These are phyloP conservation scores for Cremastinae sp. DNA, from an alignment of 2,888 invertebrate genomes.

Conservation along the genomic window DNA sequence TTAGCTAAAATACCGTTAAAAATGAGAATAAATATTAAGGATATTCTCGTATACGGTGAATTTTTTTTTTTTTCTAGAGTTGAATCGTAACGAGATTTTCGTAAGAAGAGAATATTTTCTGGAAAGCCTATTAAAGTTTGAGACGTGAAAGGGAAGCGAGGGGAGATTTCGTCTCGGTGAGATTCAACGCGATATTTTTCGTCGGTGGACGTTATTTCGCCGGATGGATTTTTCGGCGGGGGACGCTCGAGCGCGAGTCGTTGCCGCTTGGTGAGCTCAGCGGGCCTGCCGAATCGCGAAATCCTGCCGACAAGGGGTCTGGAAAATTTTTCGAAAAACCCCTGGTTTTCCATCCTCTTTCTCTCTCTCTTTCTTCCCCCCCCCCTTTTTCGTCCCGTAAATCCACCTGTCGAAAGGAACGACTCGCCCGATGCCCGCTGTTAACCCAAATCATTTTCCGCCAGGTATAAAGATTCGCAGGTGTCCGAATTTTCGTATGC, in stretches of 20 bases:
- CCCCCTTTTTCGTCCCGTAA: neutral
- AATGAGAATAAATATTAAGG: no score
- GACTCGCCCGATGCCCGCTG: constrained; percentile 42
- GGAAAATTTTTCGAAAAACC: constrained; percentile 68
- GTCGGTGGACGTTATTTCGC: constrained; percentile 21
- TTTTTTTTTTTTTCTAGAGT: neutral
- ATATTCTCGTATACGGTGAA: no score
- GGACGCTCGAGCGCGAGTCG: constrained; percentile 26
- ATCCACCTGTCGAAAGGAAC: constrained; percentile 72
- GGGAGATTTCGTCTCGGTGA: constrained; percentile 14
- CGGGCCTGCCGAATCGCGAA: constrained; percentile 72
- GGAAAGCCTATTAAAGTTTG: constrained; percentile 73
- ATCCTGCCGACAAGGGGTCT: constrained; percentile 65
- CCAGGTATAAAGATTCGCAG: constrained; percentile 56
- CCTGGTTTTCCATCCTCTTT: constrained; percentile 30
- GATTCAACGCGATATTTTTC: constrained; percentile 34
- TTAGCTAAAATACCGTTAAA: no score
- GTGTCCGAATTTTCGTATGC: constrained; percentile 47
- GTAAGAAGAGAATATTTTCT: constrained; percentile 61
- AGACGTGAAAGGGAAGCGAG: constrained; percentile 50
- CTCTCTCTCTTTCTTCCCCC: constrained; percentile 43
- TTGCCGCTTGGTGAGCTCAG: neutral
- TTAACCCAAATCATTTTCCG: constrained; percentile 28
- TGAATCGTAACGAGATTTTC: constrained; percentile 64
- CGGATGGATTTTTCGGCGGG: neutral